Evolutionary conservation across 2,797 vertebrate species (phyloP).

Genomic region (Enteromius mattozi): DNA sequence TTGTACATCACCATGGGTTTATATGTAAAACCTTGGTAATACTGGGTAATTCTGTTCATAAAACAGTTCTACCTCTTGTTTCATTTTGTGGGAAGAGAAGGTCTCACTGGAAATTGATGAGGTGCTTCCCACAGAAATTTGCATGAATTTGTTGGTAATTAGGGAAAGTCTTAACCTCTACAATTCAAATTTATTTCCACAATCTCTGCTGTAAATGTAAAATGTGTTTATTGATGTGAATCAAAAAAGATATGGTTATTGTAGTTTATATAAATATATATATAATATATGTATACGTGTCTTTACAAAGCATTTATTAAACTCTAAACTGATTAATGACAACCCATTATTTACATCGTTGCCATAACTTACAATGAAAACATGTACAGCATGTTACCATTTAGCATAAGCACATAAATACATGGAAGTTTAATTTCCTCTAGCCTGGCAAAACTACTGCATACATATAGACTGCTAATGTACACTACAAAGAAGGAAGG

Average conservation of each 20-base stretch:
- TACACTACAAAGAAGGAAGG: not conserved
- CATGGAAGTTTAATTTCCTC: not conserved
- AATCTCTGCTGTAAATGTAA: not conserved
- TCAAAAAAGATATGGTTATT: not conserved
- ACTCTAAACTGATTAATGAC: not conserved
- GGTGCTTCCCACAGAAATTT: constrained; percentile 20
- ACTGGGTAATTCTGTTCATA: not conserved
- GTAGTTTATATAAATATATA: not conserved
- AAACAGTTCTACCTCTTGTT: not conserved
- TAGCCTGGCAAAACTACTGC: not conserved
- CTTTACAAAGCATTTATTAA: constrained; percentile 21
- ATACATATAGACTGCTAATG: not conserved
- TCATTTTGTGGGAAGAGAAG: not conserved
- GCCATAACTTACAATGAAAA: not conserved
- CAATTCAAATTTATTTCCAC: not conserved
- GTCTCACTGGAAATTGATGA: not conserved
- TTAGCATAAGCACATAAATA: not conserved
- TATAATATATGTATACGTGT: not conserved
- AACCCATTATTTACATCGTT: not conserved
- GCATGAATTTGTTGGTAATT: constrained; percentile 4
- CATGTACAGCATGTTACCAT: not conserved
- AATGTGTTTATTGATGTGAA: constrained; percentile 23
- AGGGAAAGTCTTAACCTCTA: constrained; percentile 5
- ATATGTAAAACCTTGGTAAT: not conserved
- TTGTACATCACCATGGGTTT: not conserved